Base-by-base conservation (phyloP, 2,888 invertebrate genomes). In the Dendrolimus houi region DNA sequence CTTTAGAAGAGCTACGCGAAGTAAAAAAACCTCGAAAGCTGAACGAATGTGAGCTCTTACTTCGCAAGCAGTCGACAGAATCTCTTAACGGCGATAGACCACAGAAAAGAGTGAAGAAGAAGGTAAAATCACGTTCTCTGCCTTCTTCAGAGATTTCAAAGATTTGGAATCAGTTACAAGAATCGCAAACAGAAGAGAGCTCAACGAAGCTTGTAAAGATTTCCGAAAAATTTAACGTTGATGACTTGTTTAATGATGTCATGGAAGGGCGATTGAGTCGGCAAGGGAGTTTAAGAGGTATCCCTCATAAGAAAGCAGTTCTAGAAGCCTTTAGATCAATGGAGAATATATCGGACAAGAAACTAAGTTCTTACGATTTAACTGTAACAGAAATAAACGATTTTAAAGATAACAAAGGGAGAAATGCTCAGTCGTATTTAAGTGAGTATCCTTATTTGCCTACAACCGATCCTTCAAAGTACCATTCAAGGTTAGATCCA, bases 291-390 rank as follows among this genome's bases (percentile, higher is more conserved):
- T 83, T 91, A 54, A 77, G 89, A 69, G 92, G 92, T 0, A 91
- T 92, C 64, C 91, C 92, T 41, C 85, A 91, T 68, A 91, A 91
- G 64, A 91, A 88, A 71, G 92, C 92, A 1, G 92, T 92, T 52
- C 74, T 92, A 29, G 91, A 90, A 70, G 78, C 92, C 0, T 91
- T 92, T 62, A 82, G 82, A 64, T 92, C 92, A 1, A 90, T 91
- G 87, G 91, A 91, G 69, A 90, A 88, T 62, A 64, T 91, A 54
- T 65, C 80, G 10, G 79, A 83, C 60, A 78, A 66, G 29, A 81
- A 79, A 62, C 65, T 85, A 7, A 85, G 78, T 66, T 81, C 89
- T 0, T 91, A 89, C 65, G 90, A 89, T 61, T 79, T 87, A 55
- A 77, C 84, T 0, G 72, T 79, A 6, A 74, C 85, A 8, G 83